Evolutionary conservation across 2,113 vertebrate genomes (phyloP).

Genomic region (Xenopus borealis): DNA sequence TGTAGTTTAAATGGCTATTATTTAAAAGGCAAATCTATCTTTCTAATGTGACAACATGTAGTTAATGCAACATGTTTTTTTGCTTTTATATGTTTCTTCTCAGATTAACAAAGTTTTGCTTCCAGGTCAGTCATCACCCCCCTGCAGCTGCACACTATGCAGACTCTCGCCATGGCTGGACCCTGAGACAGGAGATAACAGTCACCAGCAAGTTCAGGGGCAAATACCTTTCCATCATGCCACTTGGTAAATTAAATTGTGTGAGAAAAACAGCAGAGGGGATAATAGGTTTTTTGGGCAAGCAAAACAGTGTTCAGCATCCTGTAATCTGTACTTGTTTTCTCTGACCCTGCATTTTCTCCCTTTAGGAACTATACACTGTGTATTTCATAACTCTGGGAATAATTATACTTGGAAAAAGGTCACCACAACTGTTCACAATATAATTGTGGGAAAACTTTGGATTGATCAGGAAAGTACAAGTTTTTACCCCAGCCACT

Average conservation of each 20-base stretch:
- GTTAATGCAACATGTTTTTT: too few relatives aligned
- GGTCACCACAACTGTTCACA: slow-evolving; percentile 94
- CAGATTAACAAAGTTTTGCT: not conserved
- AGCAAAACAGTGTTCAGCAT: too few relatives aligned
- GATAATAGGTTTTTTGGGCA: too few relatives aligned
- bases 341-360: not conserved
- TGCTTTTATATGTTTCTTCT: not conserved
- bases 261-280: too few relatives aligned
- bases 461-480: slow-evolving; percentile 94
- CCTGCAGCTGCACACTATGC: slow-evolving; percentile 91
- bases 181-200: slow-evolving; percentile 87
- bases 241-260: slow-evolving; percentile 73
- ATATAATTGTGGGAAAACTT: slow-evolving; percentile 95
- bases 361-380: slow-evolving; percentile 87
- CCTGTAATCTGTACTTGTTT: too few relatives aligned
- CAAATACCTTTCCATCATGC: slow-evolving; percentile 98
- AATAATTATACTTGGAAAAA: slow-evolving; percentile 98
- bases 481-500: not conserved
- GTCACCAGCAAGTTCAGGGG: slow-evolving; percentile 97
- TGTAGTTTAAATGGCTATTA: not conserved
- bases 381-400: slow-evolving; percentile 85
- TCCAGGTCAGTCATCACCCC: slow-evolving; percentile 92
- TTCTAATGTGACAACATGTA: too few relatives aligned
- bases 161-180: slow-evolving; percentile 88
- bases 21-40: not conserved